Percentiles rank a stretch among this genome's conserved stretches.
phyloP scores from a whole-genome alignment of 2,113 vertebrate species.

The Apus apus region DNA sequence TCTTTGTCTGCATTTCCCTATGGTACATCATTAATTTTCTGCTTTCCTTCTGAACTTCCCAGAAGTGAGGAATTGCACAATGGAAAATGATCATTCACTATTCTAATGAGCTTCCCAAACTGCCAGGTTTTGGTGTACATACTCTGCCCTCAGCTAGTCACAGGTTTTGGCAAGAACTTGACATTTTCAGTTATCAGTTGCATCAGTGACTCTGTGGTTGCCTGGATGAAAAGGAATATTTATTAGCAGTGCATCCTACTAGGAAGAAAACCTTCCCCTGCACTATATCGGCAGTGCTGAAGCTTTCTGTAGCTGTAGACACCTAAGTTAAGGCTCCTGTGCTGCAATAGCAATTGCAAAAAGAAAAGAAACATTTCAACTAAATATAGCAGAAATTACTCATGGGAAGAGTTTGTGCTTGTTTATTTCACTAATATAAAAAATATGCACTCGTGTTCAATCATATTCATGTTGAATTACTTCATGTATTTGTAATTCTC shows the following conservation, averaged over 20 bases:
- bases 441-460: not conserved
- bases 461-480: not conserved
- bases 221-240: not conserved
- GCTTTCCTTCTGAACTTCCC: not conserved
- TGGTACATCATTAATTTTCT: not conserved
- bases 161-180: not conserved
- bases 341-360: not conserved
- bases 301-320: not conserved
- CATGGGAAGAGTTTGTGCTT: not conserved
- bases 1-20: not conserved
- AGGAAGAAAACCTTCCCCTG: not conserved
- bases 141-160: not conserved
- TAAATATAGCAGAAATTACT: not conserved
- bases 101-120: not conserved
- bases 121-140: not conserved
- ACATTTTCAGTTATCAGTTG: not conserved
- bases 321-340: not conserved
- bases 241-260: not conserved
- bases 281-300: not conserved
- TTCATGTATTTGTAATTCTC: not conserved
- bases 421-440: not conserved
- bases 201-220: not conserved
- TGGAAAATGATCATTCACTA: too few species aligned
- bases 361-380: not conserved
- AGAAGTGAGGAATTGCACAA: not conserved